Evolutionary conservation across 1,140 invertebrate species (phyloP).

Genomic region (Ostrea edulis): DNA sequence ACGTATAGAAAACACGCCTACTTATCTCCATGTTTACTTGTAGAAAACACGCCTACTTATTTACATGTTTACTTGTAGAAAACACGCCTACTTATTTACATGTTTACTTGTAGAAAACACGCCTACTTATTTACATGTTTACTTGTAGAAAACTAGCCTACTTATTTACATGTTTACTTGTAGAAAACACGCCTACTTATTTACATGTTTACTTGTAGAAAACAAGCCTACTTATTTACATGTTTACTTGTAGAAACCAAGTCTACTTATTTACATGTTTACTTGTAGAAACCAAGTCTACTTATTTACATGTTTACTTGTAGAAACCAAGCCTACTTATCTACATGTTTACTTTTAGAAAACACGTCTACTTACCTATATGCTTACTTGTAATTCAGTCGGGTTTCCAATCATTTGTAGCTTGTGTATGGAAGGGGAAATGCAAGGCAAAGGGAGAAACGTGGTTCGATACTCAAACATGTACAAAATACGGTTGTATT

Average conservation of each 20-base stretch:
- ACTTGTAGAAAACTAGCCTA: neutral
- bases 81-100: no score
- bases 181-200: neutral
- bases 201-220: neutral
- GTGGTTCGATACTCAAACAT: slow-evolving; percentile 53
- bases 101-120: neutral
- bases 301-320: neutral
- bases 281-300: neutral
- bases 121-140: neutral
- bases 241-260: neutral
- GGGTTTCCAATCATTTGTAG: slow-evolving; percentile 8
- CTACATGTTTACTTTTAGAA: neutral
- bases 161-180: neutral
- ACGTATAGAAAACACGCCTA: no score
- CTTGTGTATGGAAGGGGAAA: slow-evolving; percentile 47
- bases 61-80: neutral
- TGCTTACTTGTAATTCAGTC: neutral
- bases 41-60: neutral
- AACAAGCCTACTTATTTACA: no score
- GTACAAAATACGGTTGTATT: slow-evolving; percentile 49
- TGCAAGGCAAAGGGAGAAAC: slow-evolving; percentile 49
- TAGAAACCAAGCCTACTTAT: no score
- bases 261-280: neutral
- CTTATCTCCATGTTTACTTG: neutral
- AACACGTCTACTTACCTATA: no score